Evolutionary conservation across 2,888 invertebrate species (phyloP).

Genomic region (Caprella mutica): DNA sequence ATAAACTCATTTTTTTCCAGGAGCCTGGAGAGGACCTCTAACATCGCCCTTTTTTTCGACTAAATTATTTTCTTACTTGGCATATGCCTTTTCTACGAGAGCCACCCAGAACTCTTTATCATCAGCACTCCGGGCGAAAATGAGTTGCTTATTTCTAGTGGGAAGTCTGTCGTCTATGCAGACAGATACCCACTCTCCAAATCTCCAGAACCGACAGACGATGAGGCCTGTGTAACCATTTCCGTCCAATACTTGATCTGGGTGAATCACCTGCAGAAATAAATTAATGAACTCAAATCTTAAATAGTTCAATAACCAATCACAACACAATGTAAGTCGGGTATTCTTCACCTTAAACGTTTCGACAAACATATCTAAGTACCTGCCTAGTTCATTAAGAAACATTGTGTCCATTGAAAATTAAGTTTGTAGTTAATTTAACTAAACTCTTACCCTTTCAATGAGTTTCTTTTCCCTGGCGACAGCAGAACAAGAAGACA

Average conservation of each 20-base stretch:
- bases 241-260: constrained; percentile 37
- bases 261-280: constrained; percentile 25
- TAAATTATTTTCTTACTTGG: too few species aligned
- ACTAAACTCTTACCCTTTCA: constrained; percentile 38
- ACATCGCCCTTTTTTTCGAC: too few species aligned
- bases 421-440: too few species aligned
- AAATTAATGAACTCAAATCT: too few species aligned
- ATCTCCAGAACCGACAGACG: constrained; percentile 42
- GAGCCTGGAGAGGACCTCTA: too few species aligned
- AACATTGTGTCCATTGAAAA: too few species aligned
- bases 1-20: too few species aligned
- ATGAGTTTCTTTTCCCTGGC: constrained; percentile 41
- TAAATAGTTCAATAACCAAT: too few species aligned
- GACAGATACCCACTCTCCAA: constrained; percentile 42
- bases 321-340: too few species aligned
- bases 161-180: constrained; percentile 43
- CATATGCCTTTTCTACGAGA: constrained; percentile 43
- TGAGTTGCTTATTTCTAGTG: constrained; percentile 39
- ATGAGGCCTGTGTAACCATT: constrained; percentile 40
- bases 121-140: constrained; percentile 41
- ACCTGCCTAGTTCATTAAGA: too few species aligned
- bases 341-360: too few species aligned
- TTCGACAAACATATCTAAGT: too few species aligned
- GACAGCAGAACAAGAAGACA: constrained; percentile 44
- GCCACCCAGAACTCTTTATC: constrained; percentile 43